phyloP scores from a whole-genome alignment of 2,113 vertebrate species.

The Grammomys surdaster region DNA sequence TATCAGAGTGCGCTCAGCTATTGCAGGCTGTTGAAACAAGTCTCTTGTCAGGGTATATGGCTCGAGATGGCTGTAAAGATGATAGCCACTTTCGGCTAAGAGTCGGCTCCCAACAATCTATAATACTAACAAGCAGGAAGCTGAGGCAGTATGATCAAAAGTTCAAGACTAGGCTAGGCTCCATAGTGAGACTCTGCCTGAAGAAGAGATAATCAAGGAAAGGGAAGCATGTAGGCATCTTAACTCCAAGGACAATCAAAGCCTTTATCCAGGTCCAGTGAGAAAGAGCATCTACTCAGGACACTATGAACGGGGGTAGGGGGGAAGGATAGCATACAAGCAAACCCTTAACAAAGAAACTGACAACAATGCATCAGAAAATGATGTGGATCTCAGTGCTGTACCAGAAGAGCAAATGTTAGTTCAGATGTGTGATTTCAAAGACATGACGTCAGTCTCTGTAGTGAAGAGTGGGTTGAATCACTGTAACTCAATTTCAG shows the following conservation, averaged over 20 bases:
- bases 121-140: not conserved
- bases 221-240: not conserved
- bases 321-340: not conserved
- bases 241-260: not conserved
- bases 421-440: not conserved
- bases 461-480: not conserved
- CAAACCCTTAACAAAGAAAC: not conserved
- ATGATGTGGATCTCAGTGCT: not conserved
- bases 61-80: no score
- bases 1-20: no score
- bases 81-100: no score
- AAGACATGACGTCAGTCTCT: not conserved
- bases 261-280: not conserved
- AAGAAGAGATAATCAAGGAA: not conserved
- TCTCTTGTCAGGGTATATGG: no score
- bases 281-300: not conserved
- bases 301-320: not conserved
- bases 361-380: not conserved
- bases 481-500: not conserved
- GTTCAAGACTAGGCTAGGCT: not conserved
- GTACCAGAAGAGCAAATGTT: not conserved
- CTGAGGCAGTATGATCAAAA: not conserved
- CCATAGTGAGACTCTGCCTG: not conserved
- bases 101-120: no score
- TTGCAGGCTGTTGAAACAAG: no score